Base-by-base conservation (phyloP, 2,888 invertebrate genomes). In the Drosophila paranaensis region DNA sequence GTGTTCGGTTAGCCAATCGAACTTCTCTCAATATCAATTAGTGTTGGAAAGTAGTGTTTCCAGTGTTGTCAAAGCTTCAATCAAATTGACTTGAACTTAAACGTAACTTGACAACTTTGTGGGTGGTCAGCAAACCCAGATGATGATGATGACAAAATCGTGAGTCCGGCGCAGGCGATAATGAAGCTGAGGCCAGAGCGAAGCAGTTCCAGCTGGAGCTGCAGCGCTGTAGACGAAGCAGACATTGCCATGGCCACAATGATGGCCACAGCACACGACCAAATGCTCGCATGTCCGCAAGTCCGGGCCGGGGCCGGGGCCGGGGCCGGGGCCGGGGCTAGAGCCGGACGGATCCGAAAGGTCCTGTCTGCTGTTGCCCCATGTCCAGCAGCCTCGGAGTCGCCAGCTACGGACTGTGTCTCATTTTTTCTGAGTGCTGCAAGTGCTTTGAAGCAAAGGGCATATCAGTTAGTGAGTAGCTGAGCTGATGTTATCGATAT, bases 181-280 rank as follows among this genome's bases (percentile, higher is more conserved):
- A 83, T 89, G 85, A 89, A 83, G 40, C 33, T 13, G 42, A 20
- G 9, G 42, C 11, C 3, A 3, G 6, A 14, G 10, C 14, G 43
- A 6, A 43, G 20, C 35, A 45, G 46, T n/a, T 37, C 20, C 53
- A 16, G 30, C 35, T 14, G 39, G 10, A 51, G 8, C n/a, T 10
- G 27, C 10, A 30, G 3, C 35, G 46, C 46, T 30, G 9, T 40
- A 16, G 10, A 25, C 48, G 16, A 9, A 58, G 69, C 16, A 42
- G 46, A 16, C 16, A 40, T 39, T 33, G 54, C 14, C 16, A 20
- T 70, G 74, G 60, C 74, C 82, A 72, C 88, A 87, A 75, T 74
- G 77, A 79, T 72, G 85, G 85, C 82, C 87, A 81, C 88, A 81
- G 63, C 60, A 74, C 72, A 72, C 72, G 77, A 85, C 88, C 84